Conservation (phyloP, 1,140 invertebrate species). For the Halotydeus destructor region DNA sequence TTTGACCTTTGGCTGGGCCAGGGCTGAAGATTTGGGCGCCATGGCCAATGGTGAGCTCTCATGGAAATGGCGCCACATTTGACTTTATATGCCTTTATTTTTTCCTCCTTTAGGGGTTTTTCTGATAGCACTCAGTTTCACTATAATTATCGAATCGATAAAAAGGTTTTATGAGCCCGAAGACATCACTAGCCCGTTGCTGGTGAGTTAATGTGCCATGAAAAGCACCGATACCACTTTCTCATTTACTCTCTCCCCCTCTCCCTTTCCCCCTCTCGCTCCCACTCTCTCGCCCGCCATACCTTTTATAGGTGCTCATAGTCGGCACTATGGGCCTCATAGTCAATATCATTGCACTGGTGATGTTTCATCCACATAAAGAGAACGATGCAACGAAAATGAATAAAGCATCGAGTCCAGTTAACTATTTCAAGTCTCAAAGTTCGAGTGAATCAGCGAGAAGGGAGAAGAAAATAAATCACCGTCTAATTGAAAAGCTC, state of each 20-base stretch:
- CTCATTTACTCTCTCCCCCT: no score
- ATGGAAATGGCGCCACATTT: no score
- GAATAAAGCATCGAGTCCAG: no score
- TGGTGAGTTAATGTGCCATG: no score
- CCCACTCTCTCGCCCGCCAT: no score
- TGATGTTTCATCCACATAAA: constrained; percentile 25
- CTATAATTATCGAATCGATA: constrained; percentile 32
- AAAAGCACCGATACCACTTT: no score
- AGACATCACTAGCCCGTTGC: constrained; percentile 34
- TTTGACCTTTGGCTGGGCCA: constrained; percentile 35
- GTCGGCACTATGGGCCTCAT: constrained; percentile 29
- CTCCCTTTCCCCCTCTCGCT: no score
- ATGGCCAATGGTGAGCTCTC: constrained; percentile 33
- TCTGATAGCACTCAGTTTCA: constrained; percentile 32
- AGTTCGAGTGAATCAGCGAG: not conserved
- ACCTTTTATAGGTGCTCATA: no score
- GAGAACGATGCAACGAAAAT: no score
- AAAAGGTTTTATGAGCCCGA: constrained; percentile 22
- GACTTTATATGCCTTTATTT: no score
- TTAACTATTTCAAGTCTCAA: no score
- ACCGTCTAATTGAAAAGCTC: not conserved
- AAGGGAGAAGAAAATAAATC: not conserved
- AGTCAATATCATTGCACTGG: constrained; percentile 31
- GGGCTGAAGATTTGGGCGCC: constrained; percentile 35
- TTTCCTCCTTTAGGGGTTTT: no score